A percentile compares a stretch with the other conserved stretches of the same genome.
These are phyloP conservation scores for Oreotrochilus melanogaster DNA, from an alignment of 2,113 vertebrate genomes.

Conservation along the genomic window DNA sequence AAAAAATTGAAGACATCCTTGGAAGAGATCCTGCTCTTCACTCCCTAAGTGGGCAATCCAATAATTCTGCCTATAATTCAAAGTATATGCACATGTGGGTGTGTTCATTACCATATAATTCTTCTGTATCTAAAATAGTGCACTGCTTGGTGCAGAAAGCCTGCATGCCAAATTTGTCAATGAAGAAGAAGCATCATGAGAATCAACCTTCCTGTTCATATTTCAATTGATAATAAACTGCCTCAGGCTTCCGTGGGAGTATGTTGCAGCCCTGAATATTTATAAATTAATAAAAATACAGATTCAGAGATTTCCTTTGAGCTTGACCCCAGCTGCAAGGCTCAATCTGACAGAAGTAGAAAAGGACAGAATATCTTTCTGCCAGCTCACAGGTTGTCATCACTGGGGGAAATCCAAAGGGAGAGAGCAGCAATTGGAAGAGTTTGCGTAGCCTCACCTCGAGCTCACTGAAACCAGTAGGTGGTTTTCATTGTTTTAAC, in stretches of 20 bases:
- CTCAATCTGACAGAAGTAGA: not conserved
- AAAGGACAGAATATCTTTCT: not conserved
- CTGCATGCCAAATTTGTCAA: conserved; percentile 35
- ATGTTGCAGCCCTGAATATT: not conserved
- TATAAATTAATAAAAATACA: not conserved
- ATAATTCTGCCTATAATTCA: not conserved
- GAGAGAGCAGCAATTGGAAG: not conserved
- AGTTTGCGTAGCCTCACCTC: not conserved
- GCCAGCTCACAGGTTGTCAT: not conserved
- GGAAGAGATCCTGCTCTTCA: not conserved
- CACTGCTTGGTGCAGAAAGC: not conserved
- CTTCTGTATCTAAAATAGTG: conserved; percentile 13
- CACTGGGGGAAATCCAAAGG: not conserved
- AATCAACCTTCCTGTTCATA: not conserved
- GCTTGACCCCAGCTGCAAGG: not conserved
- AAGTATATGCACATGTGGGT: not conserved
- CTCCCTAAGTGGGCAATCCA: not conserved
- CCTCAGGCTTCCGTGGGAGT: not conserved
- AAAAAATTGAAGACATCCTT: not conserved
- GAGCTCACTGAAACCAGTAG: not conserved
- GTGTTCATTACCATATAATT: conserved; percentile 36
- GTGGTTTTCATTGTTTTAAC: not conserved
- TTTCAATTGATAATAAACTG: not conserved
- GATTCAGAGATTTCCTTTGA: not conserved
- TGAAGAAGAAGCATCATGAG: conserved; percentile 17